Conservation (phyloP, 2,113 vertebrate genomes). For the Podilymbus podiceps region DNA sequence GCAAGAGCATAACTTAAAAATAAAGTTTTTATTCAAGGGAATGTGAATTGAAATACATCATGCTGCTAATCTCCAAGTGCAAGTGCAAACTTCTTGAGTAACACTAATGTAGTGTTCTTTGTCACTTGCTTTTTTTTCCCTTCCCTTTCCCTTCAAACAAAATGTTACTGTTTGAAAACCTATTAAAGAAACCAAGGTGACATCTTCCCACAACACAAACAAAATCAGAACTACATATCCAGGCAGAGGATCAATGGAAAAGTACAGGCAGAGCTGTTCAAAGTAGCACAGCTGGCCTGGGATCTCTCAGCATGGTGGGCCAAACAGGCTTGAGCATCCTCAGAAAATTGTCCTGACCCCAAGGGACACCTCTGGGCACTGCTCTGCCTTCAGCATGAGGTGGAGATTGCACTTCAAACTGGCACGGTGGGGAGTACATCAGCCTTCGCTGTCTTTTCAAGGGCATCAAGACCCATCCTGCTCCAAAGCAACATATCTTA, state of each 20-base stretch:
- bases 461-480: not conserved
- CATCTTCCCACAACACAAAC: not conserved
- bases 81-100: not conserved
- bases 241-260: not conserved
- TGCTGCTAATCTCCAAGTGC: not conserved
- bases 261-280: not conserved
- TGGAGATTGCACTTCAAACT: not conserved
- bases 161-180: conserved; percentile 38
- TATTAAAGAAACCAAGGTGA: conserved; percentile 25
- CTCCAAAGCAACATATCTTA: not conserved
- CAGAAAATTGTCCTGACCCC: not conserved
- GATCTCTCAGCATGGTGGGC: not conserved
- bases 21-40: not conserved
- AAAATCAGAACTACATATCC: not conserved
- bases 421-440: not conserved
- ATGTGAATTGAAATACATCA: not conserved
- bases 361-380: not conserved
- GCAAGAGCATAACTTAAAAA: not conserved
- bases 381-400: not conserved
- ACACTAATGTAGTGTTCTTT: not conserved
- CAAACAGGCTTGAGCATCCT: not conserved
- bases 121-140: not conserved
- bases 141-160: not conserved
- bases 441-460: not conserved
- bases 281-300: not conserved